Evolutionary conservation across 2,113 vertebrate genomes (phyloP).

Genomic region (Mobula birostris): DNA sequence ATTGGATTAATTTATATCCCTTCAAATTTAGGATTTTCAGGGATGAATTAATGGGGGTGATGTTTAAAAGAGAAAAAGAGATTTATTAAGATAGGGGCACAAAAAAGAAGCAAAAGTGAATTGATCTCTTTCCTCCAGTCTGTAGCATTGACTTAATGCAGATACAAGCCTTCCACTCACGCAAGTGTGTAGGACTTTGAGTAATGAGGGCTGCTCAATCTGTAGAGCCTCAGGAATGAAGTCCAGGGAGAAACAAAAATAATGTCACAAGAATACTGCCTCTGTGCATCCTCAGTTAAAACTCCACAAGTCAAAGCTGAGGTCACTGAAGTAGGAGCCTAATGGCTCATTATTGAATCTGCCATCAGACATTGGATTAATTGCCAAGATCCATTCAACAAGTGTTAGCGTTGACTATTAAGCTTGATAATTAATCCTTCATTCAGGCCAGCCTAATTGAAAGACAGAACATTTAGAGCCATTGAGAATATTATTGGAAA

Average conservation of each 20-base stretch:
- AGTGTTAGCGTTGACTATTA: background rate
- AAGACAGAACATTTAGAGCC: background rate
- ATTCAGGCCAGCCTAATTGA: background rate
- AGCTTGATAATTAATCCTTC: background rate
- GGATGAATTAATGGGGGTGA: background rate
- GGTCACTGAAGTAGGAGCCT: background rate
- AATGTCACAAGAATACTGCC: background rate
- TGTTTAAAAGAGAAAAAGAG: background rate
- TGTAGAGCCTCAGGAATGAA: background rate
- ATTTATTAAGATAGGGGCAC: background rate
- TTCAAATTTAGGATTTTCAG: background rate
- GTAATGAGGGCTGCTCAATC: background rate
- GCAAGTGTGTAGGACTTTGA: no score
- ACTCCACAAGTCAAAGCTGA: background rate
- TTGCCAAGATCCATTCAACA: background rate
- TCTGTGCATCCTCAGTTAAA: background rate
- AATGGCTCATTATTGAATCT: slow-evolving; percentile 3
- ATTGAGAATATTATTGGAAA: background rate
- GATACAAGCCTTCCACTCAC: background rate
- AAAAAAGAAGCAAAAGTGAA: background rate
- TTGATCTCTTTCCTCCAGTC: background rate
- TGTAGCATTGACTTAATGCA: background rate
- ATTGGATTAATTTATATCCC: background rate
- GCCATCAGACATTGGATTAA: background rate
- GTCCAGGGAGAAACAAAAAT: background rate